Evolutionary conservation across 2,797 vertebrate genomes (phyloP).

Genomic region (Lepilemur septentrionalis): DNA sequence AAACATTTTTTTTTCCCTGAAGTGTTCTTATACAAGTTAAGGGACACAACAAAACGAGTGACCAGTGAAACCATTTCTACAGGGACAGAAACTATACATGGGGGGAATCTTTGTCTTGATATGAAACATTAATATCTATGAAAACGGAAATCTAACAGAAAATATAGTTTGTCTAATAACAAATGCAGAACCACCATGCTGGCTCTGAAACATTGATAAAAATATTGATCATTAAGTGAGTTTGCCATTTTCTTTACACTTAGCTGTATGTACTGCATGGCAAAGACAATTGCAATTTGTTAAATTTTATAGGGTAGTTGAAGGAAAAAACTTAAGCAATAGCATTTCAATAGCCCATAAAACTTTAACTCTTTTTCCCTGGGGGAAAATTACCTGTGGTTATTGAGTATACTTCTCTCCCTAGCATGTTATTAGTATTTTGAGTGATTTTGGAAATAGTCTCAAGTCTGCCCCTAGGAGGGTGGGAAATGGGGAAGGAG

Average conservation of each 20-base stretch:
- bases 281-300: not conserved
- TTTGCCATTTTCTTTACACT: not conserved
- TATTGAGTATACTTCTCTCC: not conserved
- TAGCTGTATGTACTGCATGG: not conserved
- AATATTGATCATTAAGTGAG: not conserved
- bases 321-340: not conserved
- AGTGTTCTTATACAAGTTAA: not conserved
- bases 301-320: not conserved
- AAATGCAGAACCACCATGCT: not conserved
- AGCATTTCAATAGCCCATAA: conserved; percentile 35
- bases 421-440: not conserved
- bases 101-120: not conserved
- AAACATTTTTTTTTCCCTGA: not conserved
- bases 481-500: not conserved
- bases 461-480: not conserved
- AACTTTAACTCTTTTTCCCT: not conserved
- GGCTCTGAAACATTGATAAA: not conserved
- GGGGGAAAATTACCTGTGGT: not conserved
- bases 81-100: not conserved
- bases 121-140: not conserved
- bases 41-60: not conserved
- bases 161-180: not conserved
- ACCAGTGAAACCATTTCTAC: not conserved
- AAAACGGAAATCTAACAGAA: not conserved
- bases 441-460: not conserved